Conservation (phyloP, 23 tunicate species). For the Phallusia fumigata region DNA sequence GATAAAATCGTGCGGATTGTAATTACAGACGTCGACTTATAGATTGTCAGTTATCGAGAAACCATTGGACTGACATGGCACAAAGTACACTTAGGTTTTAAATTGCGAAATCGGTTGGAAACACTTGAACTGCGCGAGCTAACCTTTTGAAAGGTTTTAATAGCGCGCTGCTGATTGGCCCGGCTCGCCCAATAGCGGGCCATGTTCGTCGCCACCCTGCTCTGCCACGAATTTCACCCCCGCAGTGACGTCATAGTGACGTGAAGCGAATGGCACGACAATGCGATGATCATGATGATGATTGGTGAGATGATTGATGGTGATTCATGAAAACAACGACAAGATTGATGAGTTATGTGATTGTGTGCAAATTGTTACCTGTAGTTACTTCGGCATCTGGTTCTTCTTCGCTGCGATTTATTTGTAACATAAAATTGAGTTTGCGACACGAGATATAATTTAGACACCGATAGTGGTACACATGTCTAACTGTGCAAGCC, state of each 20-base stretch:
- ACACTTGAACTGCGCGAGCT: not conserved
- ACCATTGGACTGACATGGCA: no score
- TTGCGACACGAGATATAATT: no score
- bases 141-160: conserved; percentile 35
- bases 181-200: conserved; percentile 68
- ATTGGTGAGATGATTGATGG: conserved; percentile 7
- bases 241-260: not conserved
- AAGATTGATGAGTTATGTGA: not conserved
- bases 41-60: no score
- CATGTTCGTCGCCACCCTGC: conserved; percentile 63
- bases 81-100: no score
- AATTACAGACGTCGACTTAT: no score
- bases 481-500: no score
- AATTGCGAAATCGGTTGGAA: no score
- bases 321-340: not conserved
- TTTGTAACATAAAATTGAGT: no score
- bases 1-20: no score
- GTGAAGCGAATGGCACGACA: not conserved
- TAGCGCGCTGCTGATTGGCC: conserved; percentile 50
- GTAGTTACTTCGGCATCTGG: conserved; percentile 20
- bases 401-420: no score
- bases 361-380: conserved; percentile 17
- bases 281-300: not conserved
- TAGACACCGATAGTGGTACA: no score
- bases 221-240: not conserved